Conservation (phyloP, 1,140 invertebrate species). For the Zaprionus tsacasi region DNA sequence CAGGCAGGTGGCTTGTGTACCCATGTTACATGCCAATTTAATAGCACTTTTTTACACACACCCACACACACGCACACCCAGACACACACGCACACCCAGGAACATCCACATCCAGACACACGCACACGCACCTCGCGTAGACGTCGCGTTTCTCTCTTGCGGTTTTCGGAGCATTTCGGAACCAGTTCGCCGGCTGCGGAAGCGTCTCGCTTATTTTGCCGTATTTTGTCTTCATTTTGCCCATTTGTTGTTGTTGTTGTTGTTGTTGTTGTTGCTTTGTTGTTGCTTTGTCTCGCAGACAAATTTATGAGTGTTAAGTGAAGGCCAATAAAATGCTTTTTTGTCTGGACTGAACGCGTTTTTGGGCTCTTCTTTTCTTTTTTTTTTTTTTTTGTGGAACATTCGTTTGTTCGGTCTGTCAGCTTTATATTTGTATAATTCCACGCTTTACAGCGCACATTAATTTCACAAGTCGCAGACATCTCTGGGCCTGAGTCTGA, state of each 20-base stretch:
- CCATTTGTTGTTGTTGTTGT: constrained; percentile 29
- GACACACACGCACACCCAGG: constrained; percentile 3
- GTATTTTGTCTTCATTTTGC: constrained; percentile 64
- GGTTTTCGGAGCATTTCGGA: constrained; percentile 26
- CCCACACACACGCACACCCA: constrained; percentile 17
- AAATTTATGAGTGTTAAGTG: constrained; percentile 80
- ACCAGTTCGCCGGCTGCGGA: constrained; percentile 71
- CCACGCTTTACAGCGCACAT: constrained; percentile 45
- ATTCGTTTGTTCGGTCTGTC: constrained; percentile 27
- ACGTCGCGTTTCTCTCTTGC: neutral
- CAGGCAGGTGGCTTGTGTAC: constrained; percentile 38
- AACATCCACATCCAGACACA: neutral
- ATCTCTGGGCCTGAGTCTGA: neutral
- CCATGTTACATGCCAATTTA: constrained; percentile 54
- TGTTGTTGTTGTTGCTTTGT: constrained; percentile 11
- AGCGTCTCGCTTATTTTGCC: constrained; percentile 73
- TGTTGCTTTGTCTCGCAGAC: constrained; percentile 65
- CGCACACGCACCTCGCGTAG: neutral
- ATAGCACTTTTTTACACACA: constrained; percentile 53
- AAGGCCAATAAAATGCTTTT: constrained; percentile 79
- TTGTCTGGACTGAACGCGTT: constrained; percentile 66
- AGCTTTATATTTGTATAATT: constrained; percentile 55
- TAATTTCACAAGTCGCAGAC: constrained; percentile 41
- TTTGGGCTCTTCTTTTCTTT: constrained; percentile 15
- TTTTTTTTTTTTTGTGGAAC: too few species aligned